Base-by-base conservation (phyloP, 2,888 invertebrate genomes). In the Sycophila texana region DNA sequence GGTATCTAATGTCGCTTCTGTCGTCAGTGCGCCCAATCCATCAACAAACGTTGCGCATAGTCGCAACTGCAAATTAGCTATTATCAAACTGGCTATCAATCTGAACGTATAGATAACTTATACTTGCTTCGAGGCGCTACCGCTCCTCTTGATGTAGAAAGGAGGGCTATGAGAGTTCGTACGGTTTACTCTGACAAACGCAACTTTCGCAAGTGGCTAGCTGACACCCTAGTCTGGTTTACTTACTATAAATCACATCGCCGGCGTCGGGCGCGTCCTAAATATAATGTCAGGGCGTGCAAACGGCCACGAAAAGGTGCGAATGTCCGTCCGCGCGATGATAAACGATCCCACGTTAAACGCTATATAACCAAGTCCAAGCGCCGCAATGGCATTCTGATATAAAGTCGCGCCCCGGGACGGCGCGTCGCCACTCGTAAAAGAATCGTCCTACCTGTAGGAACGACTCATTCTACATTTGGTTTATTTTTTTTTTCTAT, bases 231-330 rank as follows among this genome's bases (percentile, higher is more conserved):
- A 85, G 82, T 88, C 89, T 88, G 87, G 87, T 89, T 89, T 88
- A 89, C 86, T 89, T 89, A 87, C 87, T 88, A 88, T 88, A 87
- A 87, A 87, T 87, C 85, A 67, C 67, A 47, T 22, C 47, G 26
- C 4, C 65, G 53, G 81, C 55, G 18, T 57, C 26, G 63, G 18
- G 61, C 61, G 61, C 18, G 58, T 57, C 71, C 57, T 51, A 77
- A 71, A 74, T 74, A 49, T 57, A 74, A 74, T 74, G 55, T 74
- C 53, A 72, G 60, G 57, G 39, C 16, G 60, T 22, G 53, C 22
- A 61, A 78, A 73, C 60, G 73, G 68, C 67, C 67, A 55, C 60
- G 47, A 78, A 73, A 26, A 78, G 14, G 47, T 16, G 53, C 60
- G 47, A 30, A 30, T 30, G n/a, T 49, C 61, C 20, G 30, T 18